phyloP scores from a whole-genome alignment of 2,797 vertebrate species.

The Ctenopoma kingsleyae region DNA sequence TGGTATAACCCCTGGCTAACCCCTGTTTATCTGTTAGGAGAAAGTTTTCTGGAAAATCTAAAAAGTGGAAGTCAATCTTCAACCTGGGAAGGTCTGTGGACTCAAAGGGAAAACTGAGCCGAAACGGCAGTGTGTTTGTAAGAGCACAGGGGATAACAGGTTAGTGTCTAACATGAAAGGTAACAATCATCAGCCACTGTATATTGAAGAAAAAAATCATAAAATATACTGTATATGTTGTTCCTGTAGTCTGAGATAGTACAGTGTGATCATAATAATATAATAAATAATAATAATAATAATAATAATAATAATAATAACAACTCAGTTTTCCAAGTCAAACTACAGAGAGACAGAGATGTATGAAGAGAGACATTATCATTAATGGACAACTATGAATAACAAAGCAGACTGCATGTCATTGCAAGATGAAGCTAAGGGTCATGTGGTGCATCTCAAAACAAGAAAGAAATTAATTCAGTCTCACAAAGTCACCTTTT shows the following conservation, averaged over 20 bases:
- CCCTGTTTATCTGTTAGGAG: slow-evolving; percentile 82
- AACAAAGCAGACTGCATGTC: too few species aligned
- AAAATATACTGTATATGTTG: background rate
- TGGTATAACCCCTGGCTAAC: background rate
- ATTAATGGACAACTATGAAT: background rate
- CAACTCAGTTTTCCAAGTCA: background rate
- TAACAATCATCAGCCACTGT: too few species aligned
- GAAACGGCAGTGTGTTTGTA: slow-evolving; percentile 97
- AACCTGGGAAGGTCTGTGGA: slow-evolving; percentile 95
- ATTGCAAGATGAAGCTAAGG: too few species aligned
- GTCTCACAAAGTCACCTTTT: background rate
- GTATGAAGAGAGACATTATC: background rate
- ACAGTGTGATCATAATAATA: background rate
- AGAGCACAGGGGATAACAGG: slow-evolving; percentile 91
- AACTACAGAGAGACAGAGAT: background rate
- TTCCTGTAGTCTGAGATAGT: background rate
- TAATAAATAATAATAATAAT: too few species aligned
- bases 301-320: too few species aligned
- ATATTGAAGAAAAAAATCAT: background rate
- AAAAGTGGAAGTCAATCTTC: slow-evolving; percentile 99
- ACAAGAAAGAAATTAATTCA: background rate
- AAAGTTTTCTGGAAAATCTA: slow-evolving; percentile 96
- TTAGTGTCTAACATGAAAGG: slow-evolving; percentile 56
- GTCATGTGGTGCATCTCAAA: background rate
- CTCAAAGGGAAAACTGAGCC: slow-evolving; percentile 95